These are phyloP conservation scores for Hydriomena furcata DNA, from an alignment of 2,888 invertebrate genomes.

Conservation along the genomic window DNA sequence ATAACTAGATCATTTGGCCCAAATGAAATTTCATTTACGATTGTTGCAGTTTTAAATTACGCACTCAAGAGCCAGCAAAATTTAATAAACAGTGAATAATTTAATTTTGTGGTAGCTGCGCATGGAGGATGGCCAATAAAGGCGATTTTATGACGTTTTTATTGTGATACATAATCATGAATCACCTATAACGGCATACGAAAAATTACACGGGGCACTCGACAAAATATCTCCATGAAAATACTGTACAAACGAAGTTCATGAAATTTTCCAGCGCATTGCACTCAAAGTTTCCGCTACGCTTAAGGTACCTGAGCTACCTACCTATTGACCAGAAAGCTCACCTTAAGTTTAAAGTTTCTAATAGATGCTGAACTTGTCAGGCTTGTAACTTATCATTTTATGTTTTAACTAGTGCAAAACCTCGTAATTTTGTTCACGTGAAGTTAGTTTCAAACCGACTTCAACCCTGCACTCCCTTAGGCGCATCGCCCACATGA, in stretches of 20 bases:
- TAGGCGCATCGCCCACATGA: too few relatives aligned
- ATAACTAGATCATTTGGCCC: conserved; percentile 57
- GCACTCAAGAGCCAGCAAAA: conserved; percentile 69
- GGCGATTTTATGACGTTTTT: conserved; percentile 77
- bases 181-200: conserved; percentile 70
- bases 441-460: too few relatives aligned
- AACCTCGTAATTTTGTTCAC: too few relatives aligned
- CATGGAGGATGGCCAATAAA: conserved; percentile 80
- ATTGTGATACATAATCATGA: conserved; percentile 81
- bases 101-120: conserved; percentile 74
- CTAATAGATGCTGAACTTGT: too few relatives aligned
- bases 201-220: conserved; percentile 57
- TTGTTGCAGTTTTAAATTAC: conserved; percentile 69
- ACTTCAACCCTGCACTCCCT: too few relatives aligned
- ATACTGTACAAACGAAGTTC: conserved; percentile 1
- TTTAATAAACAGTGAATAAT: conserved; percentile 80
- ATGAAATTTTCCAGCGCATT: too few relatives aligned
- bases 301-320: too few relatives aligned
- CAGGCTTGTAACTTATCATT: too few relatives aligned
- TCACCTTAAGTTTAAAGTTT: too few relatives aligned
- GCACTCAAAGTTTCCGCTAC: too few relatives aligned
- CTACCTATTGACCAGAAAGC: too few relatives aligned
- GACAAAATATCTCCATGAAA: conserved; percentile 44
- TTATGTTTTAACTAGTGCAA: too few relatives aligned
- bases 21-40: conserved; percentile 57